Base-by-base conservation (phyloP, 2,888 invertebrate genomes). In the Uropetala carovei region DNA sequence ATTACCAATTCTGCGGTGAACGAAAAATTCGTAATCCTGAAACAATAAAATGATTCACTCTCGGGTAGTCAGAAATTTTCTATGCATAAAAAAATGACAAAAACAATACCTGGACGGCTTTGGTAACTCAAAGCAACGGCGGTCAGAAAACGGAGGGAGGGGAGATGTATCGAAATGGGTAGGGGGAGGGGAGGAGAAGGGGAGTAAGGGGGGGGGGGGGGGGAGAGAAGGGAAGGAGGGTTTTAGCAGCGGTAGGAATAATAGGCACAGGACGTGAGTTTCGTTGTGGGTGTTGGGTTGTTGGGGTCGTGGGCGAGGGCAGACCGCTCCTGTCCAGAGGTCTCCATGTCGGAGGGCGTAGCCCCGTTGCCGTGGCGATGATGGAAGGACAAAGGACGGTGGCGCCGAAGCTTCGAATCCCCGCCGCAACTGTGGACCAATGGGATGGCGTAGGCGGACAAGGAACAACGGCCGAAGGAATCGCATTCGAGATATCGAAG, bases 261-360 rank as follows among this genome's bases (percentile, higher is more conserved):
- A 75, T 75, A 75, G 75, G 75, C 27, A 22, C n/a, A 5, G 68
- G 68, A n/a, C 64, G 64, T 64, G 75, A 75, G 75, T 75, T 75
- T 75, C 75, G 75, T 75, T 10, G 75, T 75, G 75, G 75, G 75
- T 75, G 75, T 27, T 75, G 75, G 75, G 75, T 22, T 75, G 75
- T 27, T 75, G 75, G 75, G 75, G 75, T 75, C 75, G 75, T 75
- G 75, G 75, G 75, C 75, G 75, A 75, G 75, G 75, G 75, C 75
- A 75, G 75, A 75, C 75, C 75, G 75, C 75, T 75, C 75, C 75
- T 75, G 75, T 75, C 75, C 75, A 75, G 75, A 75, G 75, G 75
- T 75, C 75, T 75, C 75, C 75, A 75, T 75, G 75, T 75, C 75
- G 75, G 75, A 75, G 75, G 75, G 75, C 75, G 75, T 75, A 75